These are phyloP conservation scores for Dasysyrphus tricinctus DNA, from an alignment of 2,888 invertebrate species.

Conservation along the genomic window DNA sequence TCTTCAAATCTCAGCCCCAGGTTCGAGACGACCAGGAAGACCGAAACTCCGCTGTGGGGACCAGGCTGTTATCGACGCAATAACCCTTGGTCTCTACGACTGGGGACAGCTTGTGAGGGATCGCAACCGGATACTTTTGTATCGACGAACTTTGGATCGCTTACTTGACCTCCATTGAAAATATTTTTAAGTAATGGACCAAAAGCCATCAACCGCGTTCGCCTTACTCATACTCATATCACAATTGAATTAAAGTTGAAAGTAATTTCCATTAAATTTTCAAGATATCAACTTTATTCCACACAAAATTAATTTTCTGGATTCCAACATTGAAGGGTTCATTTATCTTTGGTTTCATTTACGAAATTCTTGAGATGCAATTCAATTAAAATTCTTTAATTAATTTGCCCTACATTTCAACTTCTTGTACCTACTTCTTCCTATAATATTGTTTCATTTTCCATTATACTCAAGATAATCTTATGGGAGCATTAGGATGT, in stretches of 20 bases:
- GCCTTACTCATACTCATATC: too few species aligned
- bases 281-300: background rate
- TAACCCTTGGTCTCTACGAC: too few species aligned
- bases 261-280: background rate
- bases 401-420: conserved; percentile 59
- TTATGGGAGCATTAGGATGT: conserved; percentile 20
- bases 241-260: too few species aligned
- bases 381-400: conserved; percentile 70
- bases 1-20: too few species aligned
- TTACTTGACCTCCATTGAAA: too few species aligned
- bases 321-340: background rate
- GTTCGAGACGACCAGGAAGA: too few species aligned
- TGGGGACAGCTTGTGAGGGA: too few species aligned
- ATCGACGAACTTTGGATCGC: too few species aligned
- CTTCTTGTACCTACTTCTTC: background rate
- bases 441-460: background rate
- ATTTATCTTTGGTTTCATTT: conserved; percentile 42
- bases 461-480: conserved; percentile 44
- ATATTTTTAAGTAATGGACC: too few species aligned
- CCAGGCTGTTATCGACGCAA: too few species aligned
- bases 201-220: too few species aligned
- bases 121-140: conserved; percentile 1
- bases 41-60: too few species aligned
- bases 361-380: conserved; percentile 43
- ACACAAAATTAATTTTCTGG: background rate